phyloP scores from a whole-genome alignment of 2,113 vertebrate genomes.

The Notothenia coriiceps region DNA sequence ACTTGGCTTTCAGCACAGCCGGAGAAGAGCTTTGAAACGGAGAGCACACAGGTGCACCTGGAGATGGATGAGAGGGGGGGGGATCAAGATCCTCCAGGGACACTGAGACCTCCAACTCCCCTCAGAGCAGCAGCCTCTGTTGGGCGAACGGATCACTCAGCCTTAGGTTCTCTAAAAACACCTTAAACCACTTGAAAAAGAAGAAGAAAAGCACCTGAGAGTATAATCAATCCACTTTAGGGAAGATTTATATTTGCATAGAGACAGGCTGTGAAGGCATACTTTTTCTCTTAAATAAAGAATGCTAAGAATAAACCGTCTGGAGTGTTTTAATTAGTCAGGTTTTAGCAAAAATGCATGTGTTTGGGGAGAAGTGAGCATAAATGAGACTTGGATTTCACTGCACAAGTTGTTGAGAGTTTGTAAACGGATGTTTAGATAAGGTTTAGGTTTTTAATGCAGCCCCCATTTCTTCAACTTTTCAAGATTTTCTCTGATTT shows the following conservation, averaged over 20 bases:
- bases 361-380: too few species aligned
- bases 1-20: constrained; percentile 59
- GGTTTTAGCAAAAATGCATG: too few species aligned
- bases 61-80: constrained; percentile 68
- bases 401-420: too few species aligned
- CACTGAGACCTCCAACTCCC: constrained; percentile 61
- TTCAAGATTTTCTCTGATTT: too few species aligned
- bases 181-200: constrained; percentile 65
- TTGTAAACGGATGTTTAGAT: too few species aligned
- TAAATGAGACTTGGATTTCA: too few species aligned
- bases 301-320: constrained; percentile 24
- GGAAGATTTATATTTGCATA: constrained; percentile 37
- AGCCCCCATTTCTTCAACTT: too few species aligned
- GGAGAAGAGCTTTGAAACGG: constrained; percentile 54
- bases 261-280: constrained; percentile 1
- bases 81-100: constrained; percentile 66
- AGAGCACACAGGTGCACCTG: constrained; percentile 55
- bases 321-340: too few species aligned
- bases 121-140: constrained; percentile 64
- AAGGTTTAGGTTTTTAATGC: too few species aligned
- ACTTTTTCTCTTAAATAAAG: constrained; percentile 18
- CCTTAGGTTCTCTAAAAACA: constrained; percentile 41
- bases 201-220: constrained; percentile 49
- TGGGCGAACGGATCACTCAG: constrained; percentile 63
- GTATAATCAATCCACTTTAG: constrained; percentile 65